phyloP scores from a whole-genome alignment of 2,888 invertebrate species.

The Nematopogon swammerdamellus region DNA sequence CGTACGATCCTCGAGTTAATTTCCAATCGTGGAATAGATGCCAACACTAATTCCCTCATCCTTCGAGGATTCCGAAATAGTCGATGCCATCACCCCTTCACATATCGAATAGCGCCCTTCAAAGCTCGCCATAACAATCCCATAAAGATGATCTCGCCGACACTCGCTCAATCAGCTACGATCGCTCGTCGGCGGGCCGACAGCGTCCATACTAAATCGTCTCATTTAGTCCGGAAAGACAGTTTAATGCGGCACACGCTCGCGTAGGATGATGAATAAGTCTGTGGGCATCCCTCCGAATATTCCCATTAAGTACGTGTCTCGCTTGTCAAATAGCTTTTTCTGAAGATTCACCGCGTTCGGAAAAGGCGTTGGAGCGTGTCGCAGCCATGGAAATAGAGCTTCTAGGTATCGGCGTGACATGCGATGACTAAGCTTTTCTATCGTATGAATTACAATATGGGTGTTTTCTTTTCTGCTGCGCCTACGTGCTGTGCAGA shows the following conservation, averaged over 20 bases:
- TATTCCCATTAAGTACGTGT: constrained; percentile 58
- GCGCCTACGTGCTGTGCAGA: too few species aligned
- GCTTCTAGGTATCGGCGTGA: not conserved
- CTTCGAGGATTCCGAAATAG: too few species aligned
- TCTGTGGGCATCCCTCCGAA: constrained; percentile 44
- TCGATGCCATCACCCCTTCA: too few species aligned
- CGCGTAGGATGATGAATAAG: constrained; percentile 55
- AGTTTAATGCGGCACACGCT: constrained; percentile 48
- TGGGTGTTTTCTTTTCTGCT: too few species aligned
- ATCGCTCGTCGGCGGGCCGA: too few species aligned
- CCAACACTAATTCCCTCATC: too few species aligned
- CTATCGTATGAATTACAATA: not conserved
- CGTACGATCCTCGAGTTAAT: too few species aligned
- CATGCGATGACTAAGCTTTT: not conserved
- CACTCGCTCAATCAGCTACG: not conserved
- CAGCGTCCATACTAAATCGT: not conserved
- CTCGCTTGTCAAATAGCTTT: constrained; percentile 26
- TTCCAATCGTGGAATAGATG: too few species aligned
- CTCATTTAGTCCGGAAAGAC: not conserved
- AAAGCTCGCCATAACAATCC: not conserved
- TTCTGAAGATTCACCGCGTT: not conserved
- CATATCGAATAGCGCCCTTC: too few species aligned
- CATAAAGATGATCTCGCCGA: not conserved
- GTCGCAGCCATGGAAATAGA: not conserved
- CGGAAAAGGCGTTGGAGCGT: not conserved